Percentiles rank a stretch among this genome's conserved stretches.
phyloP scores from a whole-genome alignment of 1,140 invertebrate genomes.

The Danaus melanippus region DNA sequence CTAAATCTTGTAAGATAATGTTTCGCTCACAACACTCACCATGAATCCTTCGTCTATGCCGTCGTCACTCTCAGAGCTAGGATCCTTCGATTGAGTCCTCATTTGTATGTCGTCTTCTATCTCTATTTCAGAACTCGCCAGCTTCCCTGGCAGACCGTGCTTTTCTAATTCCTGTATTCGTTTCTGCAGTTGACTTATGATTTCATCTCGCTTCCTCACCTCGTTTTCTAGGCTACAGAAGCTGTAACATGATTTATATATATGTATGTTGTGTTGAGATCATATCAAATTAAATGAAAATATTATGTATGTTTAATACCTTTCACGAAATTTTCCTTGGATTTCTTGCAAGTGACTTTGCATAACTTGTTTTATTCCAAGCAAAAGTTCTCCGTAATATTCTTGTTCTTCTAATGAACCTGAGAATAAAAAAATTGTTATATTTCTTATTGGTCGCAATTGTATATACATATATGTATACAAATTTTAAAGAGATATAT shows the following conservation, averaged over 20 bases:
- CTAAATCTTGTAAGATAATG: not conserved
- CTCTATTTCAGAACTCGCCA: not conserved
- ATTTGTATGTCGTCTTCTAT: not conserved
- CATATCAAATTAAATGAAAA: conserved; percentile 1
- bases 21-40: conserved; percentile 31
- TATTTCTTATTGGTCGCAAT: not conserved
- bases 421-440: conserved; percentile 32
- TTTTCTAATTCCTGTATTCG: conserved; percentile 80
- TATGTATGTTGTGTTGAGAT: not conserved
- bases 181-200: conserved; percentile 82
- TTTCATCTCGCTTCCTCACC: conserved; percentile 81
- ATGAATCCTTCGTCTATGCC: conserved; percentile 66
- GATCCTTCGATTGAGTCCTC: conserved; percentile 38
- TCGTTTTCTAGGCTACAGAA: conserved; percentile 83
- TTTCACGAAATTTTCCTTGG: conserved; percentile 77
- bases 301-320: conserved; percentile 31
- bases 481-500: conserved; percentile 1
- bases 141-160: conserved; percentile 28
- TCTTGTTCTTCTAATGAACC: conserved; percentile 79
- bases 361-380: conserved; percentile 84
- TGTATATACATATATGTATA: not conserved
- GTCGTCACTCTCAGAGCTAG: conserved; percentile 65
- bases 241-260: conserved; percentile 41
- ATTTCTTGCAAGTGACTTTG: conserved; percentile 79
- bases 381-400: conserved; percentile 81